Base-by-base conservation (phyloP, 2,888 invertebrate species). In the Nasonovia ribisnigri region DNA sequence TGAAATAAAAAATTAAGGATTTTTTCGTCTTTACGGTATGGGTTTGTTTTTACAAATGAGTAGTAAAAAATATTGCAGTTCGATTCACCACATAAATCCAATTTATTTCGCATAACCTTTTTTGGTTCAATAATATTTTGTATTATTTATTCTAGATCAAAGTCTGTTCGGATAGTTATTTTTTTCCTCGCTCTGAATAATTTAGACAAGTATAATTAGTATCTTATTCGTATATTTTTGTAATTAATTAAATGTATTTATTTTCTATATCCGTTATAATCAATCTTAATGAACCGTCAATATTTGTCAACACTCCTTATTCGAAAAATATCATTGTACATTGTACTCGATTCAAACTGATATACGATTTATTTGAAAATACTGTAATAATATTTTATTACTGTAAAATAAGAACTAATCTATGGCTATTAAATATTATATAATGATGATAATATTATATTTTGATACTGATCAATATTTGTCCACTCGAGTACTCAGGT, bases 81-180 rank as follows among this genome's bases (percentile, higher is more conserved):
- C 8, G 46, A 86, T 91, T 84, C 11, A 43, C 51, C 54, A 43
- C 36, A 29, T 86, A 87, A 92, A 86, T 36, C 86, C 57, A 86
- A 60, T 92, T 91, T 84, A 91, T 91, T 84, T 84, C 42, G 42
- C 36, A 16, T 51, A 42, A 90, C 42, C 10, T 90, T 48, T 77
- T 48, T 77, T 77, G 20, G 36, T 90, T 84, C 1, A n/a, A 90
- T 67, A 91, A 54, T 91, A 91, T 48, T 92, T 60, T 36, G 11
- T 60, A 87, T 91, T 86, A 42, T 51, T 90, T 67, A 90, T 36
- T 51, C 29, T 36, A 42, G 43, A 84, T 91, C 91, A 84, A 91
- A 84, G 91, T 84, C 84, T 36, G 24, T 84, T 5, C 3, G 4
- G 3, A 3, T 24, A 29, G 29, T 46, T 57, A 0, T 43, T 51